phyloP scores from a whole-genome alignment of 2,888 invertebrate genomes.

The Bursaphelenchus okinawaensis region DNA sequence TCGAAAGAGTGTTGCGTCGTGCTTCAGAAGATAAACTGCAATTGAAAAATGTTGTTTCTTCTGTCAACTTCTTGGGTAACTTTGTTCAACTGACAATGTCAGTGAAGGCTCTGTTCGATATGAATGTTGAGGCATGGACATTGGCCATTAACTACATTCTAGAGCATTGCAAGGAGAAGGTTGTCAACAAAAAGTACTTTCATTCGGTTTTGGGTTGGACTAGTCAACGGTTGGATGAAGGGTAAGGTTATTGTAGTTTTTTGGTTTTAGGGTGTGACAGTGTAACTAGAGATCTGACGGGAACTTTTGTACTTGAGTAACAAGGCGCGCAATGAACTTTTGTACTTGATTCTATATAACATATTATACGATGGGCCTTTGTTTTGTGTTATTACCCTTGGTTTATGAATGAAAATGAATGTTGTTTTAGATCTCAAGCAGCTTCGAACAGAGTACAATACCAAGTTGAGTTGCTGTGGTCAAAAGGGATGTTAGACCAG shows the following conservation, averaged over 20 bases:
- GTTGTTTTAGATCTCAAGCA: neutral
- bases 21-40: neutral
- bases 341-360: too few species aligned
- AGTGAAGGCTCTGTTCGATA: neutral
- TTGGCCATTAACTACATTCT: conserved; percentile 77
- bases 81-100: conserved; percentile 1
- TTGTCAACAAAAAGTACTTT: conserved; percentile 65
- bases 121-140: conserved; percentile 62
- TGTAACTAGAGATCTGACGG: too few species aligned
- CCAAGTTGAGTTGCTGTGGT: neutral
- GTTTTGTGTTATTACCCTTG: too few species aligned
- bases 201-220: conserved; percentile 68
- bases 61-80: conserved; percentile 11
- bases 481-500: neutral
- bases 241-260: neutral
- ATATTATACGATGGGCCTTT: too few species aligned
- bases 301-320: conserved; percentile 73
- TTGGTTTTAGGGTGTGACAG: neutral
- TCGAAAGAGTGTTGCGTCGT: neutral
- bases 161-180: conserved; percentile 80
- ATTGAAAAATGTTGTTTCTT: neutral
- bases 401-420: neutral
- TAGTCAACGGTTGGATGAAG: conserved; percentile 68
- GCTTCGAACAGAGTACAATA: conserved; percentile 1
- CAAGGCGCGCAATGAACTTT: too few species aligned